phyloP scores from a whole-genome alignment of 2,888 invertebrate species.

The Parnassius smintheus region DNA sequence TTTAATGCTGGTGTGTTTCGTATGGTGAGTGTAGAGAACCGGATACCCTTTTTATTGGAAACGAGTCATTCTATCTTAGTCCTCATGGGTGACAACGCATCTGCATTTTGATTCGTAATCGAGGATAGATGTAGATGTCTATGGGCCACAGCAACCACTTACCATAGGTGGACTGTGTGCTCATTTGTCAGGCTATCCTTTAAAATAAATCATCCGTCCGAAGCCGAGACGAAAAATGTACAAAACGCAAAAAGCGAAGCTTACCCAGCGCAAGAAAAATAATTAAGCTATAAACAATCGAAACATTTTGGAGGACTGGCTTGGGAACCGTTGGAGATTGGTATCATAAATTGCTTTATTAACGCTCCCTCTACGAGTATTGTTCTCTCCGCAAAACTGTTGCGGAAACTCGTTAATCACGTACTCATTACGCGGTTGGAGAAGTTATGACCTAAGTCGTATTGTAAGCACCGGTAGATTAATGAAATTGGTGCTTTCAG shows the following conservation, averaged over 20 bases:
- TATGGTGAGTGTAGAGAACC: too few species aligned
- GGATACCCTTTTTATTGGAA: too few species aligned
- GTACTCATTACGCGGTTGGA: constrained; percentile 10
- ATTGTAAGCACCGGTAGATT: constrained; percentile 1
- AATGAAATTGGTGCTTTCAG: constrained; percentile 1
- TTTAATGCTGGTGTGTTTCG: too few species aligned
- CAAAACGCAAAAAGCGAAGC: not conserved
- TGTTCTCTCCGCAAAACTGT: constrained; percentile 15
- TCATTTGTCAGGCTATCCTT: too few species aligned
- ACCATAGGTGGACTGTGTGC: too few species aligned
- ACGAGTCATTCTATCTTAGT: too few species aligned
- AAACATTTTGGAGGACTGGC: constrained; percentile 12
- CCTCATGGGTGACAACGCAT: too few species aligned
- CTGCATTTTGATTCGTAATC: too few species aligned
- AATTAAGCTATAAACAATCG: constrained; percentile 14
- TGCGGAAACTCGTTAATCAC: constrained; percentile 17
- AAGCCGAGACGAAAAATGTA: too few species aligned
- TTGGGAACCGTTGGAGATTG: constrained; percentile 12
- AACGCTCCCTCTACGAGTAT: constrained; percentile 9
- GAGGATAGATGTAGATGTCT: too few species aligned
- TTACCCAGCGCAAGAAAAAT: not conserved
- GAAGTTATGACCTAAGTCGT: constrained; percentile 9
- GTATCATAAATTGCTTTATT: constrained; percentile 24
- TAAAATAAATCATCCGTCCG: too few species aligned
- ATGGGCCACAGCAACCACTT: too few species aligned